phyloP scores from a whole-genome alignment of 2,797 vertebrate species.

The Fundulus diaphanus region DNA sequence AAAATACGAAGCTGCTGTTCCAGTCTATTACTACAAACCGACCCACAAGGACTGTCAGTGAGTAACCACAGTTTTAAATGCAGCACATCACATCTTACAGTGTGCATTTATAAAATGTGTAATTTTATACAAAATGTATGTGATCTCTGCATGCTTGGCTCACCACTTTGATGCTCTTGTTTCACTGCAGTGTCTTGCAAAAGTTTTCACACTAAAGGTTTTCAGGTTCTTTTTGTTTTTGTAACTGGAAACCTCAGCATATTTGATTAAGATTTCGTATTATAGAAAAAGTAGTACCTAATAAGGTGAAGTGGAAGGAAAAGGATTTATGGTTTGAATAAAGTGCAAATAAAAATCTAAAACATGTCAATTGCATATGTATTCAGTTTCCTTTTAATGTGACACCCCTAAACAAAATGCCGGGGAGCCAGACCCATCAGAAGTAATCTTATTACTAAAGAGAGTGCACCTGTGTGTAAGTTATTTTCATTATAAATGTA shows the following conservation, averaged over 20 bases:
- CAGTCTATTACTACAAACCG: conserved; percentile 90
- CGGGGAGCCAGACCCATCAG: no score
- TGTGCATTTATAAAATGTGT: not conserved
- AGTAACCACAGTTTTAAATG: conserved; percentile 66
- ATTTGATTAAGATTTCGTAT: no score
- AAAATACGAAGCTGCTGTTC: conserved; percentile 86
- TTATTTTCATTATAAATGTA: no score
- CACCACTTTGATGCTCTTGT: not conserved
- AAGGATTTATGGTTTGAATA: not conserved
- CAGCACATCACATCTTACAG: not conserved
- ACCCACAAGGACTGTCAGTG: conserved; percentile 89
- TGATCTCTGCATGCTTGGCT: not conserved
- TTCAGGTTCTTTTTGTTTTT: no score
- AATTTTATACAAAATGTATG: not conserved
- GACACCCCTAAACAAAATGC: not conserved
- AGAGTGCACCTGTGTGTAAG: not conserved
- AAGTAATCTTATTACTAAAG: not conserved
- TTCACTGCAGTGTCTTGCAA: not conserved
- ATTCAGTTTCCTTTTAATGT: not conserved
- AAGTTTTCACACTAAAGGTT: no score
- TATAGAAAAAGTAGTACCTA: no score
- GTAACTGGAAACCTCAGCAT: no score
- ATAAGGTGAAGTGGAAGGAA: no score
- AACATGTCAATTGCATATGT: not conserved
- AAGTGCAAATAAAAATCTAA: not conserved